Percentiles rank a stretch among this genome's conserved stretches.
Conservation (phyloP, 2,797 vertebrate genomes). For the Oreochromis grahami region DNA sequence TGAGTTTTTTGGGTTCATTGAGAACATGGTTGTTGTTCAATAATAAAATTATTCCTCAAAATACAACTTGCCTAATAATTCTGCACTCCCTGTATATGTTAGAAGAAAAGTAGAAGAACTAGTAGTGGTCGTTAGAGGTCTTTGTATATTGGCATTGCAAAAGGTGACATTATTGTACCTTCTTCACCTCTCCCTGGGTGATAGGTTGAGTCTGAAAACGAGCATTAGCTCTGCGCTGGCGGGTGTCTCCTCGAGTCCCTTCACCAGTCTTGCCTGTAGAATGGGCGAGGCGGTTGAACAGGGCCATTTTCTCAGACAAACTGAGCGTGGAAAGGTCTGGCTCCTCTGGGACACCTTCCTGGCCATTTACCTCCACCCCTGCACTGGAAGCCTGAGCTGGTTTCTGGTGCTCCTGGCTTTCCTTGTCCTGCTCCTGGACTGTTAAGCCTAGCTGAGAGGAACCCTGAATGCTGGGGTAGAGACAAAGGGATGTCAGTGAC, state of each 20-base stretch:
- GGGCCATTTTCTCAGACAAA: slow-evolving; percentile 94
- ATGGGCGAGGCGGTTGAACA: slow-evolving; percentile 92
- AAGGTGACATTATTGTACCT: slow-evolving; percentile 71
- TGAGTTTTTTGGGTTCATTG: too few relatives aligned
- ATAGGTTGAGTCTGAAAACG: slow-evolving; percentile 97
- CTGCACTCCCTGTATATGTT: too few relatives aligned
- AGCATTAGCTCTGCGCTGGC: slow-evolving; percentile 84
- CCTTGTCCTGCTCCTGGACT: slow-evolving; percentile 68
- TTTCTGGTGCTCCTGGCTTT: slow-evolving; percentile 23
- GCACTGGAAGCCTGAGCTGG: not conserved
- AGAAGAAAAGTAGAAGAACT: not conserved
- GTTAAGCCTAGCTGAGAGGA: slow-evolving; percentile 79
- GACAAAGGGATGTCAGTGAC: not conserved
- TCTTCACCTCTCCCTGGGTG: slow-evolving; percentile 91
- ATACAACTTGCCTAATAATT: too few relatives aligned
- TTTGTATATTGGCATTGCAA: accelerated
- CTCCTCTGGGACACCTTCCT: slow-evolving; percentile 65
- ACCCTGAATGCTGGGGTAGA: slow-evolving; percentile 80
- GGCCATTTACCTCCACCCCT: slow-evolving; percentile 41
- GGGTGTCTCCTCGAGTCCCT: slow-evolving; percentile 71
- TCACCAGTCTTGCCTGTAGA: slow-evolving; percentile 47
- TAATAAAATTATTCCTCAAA: too few relatives aligned
- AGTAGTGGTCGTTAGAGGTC: not conserved
- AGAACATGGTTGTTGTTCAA: too few relatives aligned
- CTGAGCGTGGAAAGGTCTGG: slow-evolving; percentile 90